phyloP scores from a whole-genome alignment of 2,888 invertebrate species.

The Xestoiulus laeticollis region DNA sequence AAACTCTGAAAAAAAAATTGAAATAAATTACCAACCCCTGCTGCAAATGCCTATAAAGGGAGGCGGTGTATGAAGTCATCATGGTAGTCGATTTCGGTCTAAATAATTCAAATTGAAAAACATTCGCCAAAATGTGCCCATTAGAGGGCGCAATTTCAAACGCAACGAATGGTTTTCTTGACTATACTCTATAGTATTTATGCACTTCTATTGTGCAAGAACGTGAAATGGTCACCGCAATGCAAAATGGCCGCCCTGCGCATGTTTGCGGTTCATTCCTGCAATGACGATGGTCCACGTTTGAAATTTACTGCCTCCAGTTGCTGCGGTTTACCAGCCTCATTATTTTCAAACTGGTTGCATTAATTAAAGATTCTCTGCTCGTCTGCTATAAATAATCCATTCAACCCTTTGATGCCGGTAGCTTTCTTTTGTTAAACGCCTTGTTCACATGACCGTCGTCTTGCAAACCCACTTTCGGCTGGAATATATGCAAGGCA shows the following conservation, averaged over 20 bases:
- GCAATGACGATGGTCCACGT: constrained; percentile 15
- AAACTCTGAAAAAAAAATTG: constrained; percentile 10
- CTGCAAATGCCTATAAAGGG: background rate
- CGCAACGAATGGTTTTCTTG: background rate
- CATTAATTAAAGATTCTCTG: constrained; percentile 36
- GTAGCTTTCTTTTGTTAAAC: background rate
- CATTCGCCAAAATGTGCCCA: background rate
- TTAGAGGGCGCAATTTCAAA: constrained; percentile 10
- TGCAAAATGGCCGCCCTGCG: constrained; percentile 15
- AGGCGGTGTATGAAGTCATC: background rate
- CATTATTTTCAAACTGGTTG: constrained; percentile 41
- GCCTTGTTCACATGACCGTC: background rate
- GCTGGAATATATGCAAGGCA: background rate
- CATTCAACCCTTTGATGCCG: constrained; percentile 5
- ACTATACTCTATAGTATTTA: background rate
- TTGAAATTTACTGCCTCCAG: background rate
- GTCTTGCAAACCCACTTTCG: background rate
- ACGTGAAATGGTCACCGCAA: constrained; percentile 13
- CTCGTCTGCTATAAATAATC: constrained; percentile 4
- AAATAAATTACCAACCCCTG: constrained; percentile 12
- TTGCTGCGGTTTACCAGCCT: constrained; percentile 39
- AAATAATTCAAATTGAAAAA: constrained; percentile 29
- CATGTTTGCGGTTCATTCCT: constrained; percentile 39
- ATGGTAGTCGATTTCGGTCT: constrained; percentile 15
- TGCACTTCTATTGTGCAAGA: background rate